Percentiles rank a stretch among this genome's conserved stretches.
These are phyloP conservation scores for Limnephilus lunatus DNA, from an alignment of 2,888 invertebrate species.

Conservation along the genomic window DNA sequence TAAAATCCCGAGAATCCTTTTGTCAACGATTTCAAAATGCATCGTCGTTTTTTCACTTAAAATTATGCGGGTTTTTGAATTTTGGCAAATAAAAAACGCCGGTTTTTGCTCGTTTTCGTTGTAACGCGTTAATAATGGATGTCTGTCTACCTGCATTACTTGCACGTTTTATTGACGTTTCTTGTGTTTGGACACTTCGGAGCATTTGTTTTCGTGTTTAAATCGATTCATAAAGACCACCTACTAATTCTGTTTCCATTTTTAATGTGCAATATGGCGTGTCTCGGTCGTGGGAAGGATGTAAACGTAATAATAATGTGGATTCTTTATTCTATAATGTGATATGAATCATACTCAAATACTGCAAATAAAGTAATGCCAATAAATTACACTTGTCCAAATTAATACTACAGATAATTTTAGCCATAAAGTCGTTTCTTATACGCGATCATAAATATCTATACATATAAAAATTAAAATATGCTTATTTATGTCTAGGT, in stretches of 20 bases:
- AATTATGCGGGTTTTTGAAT: slow-evolving; percentile 9
- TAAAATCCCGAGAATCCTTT: background rate
- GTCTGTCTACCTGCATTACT: background rate
- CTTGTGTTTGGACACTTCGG: background rate
- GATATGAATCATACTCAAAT: background rate
- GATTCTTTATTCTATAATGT: background rate
- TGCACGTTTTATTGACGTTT: background rate
- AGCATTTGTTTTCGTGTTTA: background rate
- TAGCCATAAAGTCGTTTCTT: no score
- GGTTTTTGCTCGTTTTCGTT: slow-evolving; percentile 8
- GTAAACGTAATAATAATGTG: background rate
- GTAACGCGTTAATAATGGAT: slow-evolving; percentile 8
- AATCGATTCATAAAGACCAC: slow-evolving; percentile 2
- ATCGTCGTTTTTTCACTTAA: slow-evolving; percentile 23
- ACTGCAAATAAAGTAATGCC: background rate
- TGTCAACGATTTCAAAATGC: background rate
- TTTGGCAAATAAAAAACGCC: background rate
- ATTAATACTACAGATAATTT: no score
- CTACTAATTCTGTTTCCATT: background rate
- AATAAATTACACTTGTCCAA: no score
- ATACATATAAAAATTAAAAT: no score
- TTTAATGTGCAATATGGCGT: background rate
- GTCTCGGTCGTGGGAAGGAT: background rate
- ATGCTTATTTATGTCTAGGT: no score
- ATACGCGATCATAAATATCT: no score